Evolutionary conservation across 2,113 vertebrate genomes (phyloP), one percentile per base, ranked within the genome.

Genomic region (Meles meles): DNA sequence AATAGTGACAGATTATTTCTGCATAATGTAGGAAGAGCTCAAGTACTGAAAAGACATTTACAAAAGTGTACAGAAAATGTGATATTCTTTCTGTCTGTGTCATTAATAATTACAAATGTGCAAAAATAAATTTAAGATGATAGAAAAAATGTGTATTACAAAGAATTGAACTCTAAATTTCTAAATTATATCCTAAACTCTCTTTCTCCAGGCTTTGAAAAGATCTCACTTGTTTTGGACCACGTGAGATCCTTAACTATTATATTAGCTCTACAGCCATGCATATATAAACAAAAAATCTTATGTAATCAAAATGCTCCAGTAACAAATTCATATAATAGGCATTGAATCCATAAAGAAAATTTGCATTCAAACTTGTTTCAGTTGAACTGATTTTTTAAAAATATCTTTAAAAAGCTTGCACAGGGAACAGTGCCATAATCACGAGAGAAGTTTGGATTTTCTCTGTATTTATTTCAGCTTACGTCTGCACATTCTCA

Each of bases 261-360:
- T 91, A 37, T 67, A 27, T 76, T 87, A 57, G 57, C 23, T 8
- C 10, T 85, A 44, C 65, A 88, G 42, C 25, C 20, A 55, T 72
- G 44, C 29, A 57, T 55, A 74, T 4, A 80, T 39, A 96, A 84
- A 23, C 25, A 87, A 96, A 96, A 63, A 49, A 77, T 61, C 2
- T 76, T 85, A 14, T 93, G 39, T 65, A 90, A 80, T 79, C 42
- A 88, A 94, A 98, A 71, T 69, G 6, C 4, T 76, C 37, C 31
- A 81, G 27, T 85, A 91, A 74, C 44, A 96, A 90, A 95, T 86
- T 97, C 57, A 88, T 59, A 92, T 47, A 67, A 52, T 3, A 95
- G 10, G 37, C 13, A 65, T 63, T 97, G 20, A 49, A 77, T 86
- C 95, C 59, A 65, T 63, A 90, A 89, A 74, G 49, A 79, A 90